A percentile compares a stretch with the other conserved stretches of the same genome.
phyloP scores from a whole-genome alignment of 2,888 invertebrate species.

The Slavum lentiscoides region DNA sequence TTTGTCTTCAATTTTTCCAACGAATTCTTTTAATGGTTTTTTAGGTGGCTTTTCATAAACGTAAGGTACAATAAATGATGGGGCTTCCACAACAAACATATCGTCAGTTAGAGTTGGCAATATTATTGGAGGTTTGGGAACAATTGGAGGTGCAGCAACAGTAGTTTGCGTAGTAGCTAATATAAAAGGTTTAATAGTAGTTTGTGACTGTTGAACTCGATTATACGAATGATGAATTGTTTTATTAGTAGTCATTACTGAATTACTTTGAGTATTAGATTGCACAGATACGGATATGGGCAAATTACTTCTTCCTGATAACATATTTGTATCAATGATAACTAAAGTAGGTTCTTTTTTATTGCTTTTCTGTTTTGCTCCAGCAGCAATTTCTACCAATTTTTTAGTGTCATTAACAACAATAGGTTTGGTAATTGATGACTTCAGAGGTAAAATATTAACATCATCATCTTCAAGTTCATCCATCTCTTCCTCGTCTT shows the following conservation, averaged over 20 bases:
- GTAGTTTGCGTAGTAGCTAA: slow-evolving; percentile 46
- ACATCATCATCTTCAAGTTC: slow-evolving; percentile 42
- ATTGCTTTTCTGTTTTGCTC: slow-evolving; percentile 63
- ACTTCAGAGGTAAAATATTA: slow-evolving; percentile 57
- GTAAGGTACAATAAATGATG: slow-evolving; percentile 90
- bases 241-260: slow-evolving; percentile 20
- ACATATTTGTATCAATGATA: slow-evolving; percentile 76
- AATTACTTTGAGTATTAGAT: slow-evolving; percentile 35
- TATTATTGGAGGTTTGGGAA: slow-evolving; percentile 64
- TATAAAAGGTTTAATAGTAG: slow-evolving; percentile 44
- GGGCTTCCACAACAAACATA: slow-evolving; percentile 90
- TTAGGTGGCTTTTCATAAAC: slow-evolving; percentile 88
- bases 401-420: slow-evolving; percentile 74
- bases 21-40: slow-evolving; percentile 74
- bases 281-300: slow-evolving; percentile 58
- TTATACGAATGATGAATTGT: slow-evolving; percentile 33
- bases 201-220: slow-evolving; percentile 32
- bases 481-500: slow-evolving; percentile 59
- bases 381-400: slow-evolving; percentile 71
- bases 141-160: slow-evolving; percentile 57
- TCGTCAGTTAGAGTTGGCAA: slow-evolving; percentile 85
- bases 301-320: slow-evolving; percentile 67
- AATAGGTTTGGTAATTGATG: slow-evolving; percentile 63
- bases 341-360: slow-evolving; percentile 77
- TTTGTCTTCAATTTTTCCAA: slow-evolving; percentile 66